Conservation (phyloP, 2,888 invertebrate genomes). For the Rhagium mordax region DNA sequence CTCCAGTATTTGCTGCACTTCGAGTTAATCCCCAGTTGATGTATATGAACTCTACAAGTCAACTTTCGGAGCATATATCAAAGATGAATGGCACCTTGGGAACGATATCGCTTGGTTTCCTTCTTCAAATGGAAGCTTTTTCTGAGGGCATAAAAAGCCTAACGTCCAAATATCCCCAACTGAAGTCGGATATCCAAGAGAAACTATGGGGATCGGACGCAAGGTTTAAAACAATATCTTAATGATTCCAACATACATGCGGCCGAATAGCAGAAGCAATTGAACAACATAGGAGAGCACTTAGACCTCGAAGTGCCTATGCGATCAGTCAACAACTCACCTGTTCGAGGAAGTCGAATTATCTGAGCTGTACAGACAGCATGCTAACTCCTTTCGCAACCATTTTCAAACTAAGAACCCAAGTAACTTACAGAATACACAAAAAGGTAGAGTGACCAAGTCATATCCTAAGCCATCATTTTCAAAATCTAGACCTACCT, state of each 20-base stretch:
- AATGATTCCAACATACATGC: conserved; percentile 33
- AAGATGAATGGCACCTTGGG: conserved; percentile 17
- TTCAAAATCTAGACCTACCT: not conserved
- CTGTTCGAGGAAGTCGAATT: conserved; percentile 4
- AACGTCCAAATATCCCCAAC: conserved; percentile 5
- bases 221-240: conserved; percentile 14
- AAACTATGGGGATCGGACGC: conserved; percentile 10
- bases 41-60: not conserved
- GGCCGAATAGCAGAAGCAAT: conserved; percentile 31
- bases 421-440: not conserved
- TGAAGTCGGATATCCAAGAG: conserved; percentile 8
- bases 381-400: not conserved
- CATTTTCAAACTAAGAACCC: not conserved
- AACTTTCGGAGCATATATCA: not conserved
- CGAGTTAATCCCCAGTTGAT: conserved; percentile 19
- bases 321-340: conserved; percentile 4
- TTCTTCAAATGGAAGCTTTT: conserved; percentile 37
- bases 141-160: conserved; percentile 7
- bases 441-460: not conserved
- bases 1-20: conserved; percentile 29
- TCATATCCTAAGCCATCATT: not conserved
- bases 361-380: conserved; percentile 5
- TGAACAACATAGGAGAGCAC: conserved; percentile 7
- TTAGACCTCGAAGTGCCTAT: conserved; percentile 5
- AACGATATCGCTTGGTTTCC: conserved; percentile 28